A percentile compares a stretch with the other conserved stretches of the same genome.
Conservation (phyloP, 2,888 invertebrate species). For the Cistogaster globosa region DNA sequence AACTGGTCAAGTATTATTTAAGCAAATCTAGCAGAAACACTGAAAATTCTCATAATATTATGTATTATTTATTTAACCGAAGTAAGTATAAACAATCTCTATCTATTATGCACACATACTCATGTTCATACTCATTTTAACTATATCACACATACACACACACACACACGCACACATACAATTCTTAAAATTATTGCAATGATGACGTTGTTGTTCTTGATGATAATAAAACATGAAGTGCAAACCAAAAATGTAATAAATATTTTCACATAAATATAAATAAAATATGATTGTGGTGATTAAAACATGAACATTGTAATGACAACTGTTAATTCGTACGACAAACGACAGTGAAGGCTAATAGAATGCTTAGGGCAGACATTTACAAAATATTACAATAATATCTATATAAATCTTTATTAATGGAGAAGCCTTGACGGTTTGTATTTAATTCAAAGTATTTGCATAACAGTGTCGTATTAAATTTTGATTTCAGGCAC, state of each 20-base stretch:
- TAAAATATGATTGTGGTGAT: constrained; percentile 78
- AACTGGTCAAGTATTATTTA: constrained; percentile 58
- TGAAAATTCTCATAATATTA: constrained; percentile 4
- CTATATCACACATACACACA: too few relatives aligned
- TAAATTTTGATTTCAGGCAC: too few relatives aligned
- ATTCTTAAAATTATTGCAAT: constrained; percentile 8
- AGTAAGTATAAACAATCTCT: not conserved
- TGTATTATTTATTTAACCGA: constrained; percentile 9
- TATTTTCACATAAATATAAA: constrained; percentile 73
- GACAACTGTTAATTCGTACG: constrained; percentile 63
- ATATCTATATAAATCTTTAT: not conserved
- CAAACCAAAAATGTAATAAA: constrained; percentile 3
- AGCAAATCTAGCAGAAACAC: constrained; percentile 50
- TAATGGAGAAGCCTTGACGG: too few relatives aligned
- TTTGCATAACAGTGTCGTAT: too few relatives aligned
- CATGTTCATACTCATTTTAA: not conserved
- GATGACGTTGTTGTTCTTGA: constrained; percentile 5
- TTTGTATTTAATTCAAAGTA: too few relatives aligned
- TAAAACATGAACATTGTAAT: constrained; percentile 72
- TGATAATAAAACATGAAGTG: constrained; percentile 33
- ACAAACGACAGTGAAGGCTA: constrained; percentile 35
- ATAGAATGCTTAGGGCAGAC: constrained; percentile 24
- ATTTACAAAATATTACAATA: constrained; percentile 5
- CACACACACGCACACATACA: not conserved
- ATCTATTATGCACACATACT: not conserved